Evolutionary conservation across 2,797 vertebrate species (phyloP).

Genomic region (Pantherophis alleghaniensis): DNA sequence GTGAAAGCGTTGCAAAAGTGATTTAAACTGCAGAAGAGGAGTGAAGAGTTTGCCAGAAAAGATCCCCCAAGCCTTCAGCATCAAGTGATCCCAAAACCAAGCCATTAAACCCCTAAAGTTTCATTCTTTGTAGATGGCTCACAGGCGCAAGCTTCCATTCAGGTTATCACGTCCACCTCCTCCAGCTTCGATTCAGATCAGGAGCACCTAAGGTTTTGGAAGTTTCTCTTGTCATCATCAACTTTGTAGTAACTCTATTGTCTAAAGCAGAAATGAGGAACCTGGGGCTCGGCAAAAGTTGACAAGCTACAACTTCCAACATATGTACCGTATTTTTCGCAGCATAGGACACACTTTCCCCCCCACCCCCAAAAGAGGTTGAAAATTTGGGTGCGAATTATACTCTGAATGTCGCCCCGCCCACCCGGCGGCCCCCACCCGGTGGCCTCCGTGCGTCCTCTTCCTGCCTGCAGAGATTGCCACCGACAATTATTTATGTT

Average conservation of each 20-base stretch:
- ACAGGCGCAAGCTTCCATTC: constrained; percentile 27
- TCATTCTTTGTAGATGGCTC: constrained; percentile 42
- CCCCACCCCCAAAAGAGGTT: too few relatives aligned
- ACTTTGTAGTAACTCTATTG: neutral
- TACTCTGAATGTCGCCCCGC: too few relatives aligned
- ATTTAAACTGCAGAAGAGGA: neutral
- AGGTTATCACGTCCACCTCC: constrained; percentile 18
- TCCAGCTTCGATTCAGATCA: constrained; percentile 36
- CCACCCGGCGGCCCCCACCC: too few relatives aligned
- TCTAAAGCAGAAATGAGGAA: neutral
- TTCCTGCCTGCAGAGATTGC: too few relatives aligned
- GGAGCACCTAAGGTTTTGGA: constrained; percentile 49
- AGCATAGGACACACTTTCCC: too few relatives aligned
- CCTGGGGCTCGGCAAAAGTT: neutral
- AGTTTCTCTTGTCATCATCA: neutral
- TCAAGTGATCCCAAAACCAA: constrained; percentile 47
- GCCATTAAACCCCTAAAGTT: constrained; percentile 33
- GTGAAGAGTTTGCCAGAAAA: neutral
- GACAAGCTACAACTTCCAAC: neutral
- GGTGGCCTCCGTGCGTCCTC: too few relatives aligned
- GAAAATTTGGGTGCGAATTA: too few relatives aligned
- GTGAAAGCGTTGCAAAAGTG: neutral
- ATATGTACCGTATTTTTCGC: too few relatives aligned
- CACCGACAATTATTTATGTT: too few relatives aligned
- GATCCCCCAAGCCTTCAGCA: neutral